Evolutionary conservation across 2,797 vertebrate species (phyloP).

Genomic region (Typhlichthys eigenmanni): DNA sequence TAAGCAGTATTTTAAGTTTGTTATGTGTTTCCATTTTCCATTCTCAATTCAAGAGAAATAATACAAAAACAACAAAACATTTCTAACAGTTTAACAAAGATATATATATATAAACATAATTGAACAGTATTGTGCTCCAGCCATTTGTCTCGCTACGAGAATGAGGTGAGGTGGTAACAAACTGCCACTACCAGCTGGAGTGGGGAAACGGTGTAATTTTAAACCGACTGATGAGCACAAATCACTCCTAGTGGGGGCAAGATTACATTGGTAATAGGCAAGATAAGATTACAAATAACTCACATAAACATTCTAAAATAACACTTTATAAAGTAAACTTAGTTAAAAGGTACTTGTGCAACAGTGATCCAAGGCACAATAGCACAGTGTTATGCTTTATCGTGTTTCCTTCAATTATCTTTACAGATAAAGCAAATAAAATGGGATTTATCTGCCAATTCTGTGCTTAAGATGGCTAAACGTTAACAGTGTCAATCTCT

Average conservation of each 20-base stretch:
- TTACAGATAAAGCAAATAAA: conserved; percentile 44
- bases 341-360: conserved; percentile 66
- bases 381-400: conserved; percentile 75
- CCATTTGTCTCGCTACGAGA: conserved; percentile 61
- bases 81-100: conserved; percentile 64
- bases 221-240: conserved; percentile 49
- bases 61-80: conserved; percentile 48
- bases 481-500: conserved; percentile 24
- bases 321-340: conserved; percentile 61
- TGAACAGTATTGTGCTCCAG: conserved; percentile 72
- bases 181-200: conserved; percentile 63
- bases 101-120: conserved; percentile 53
- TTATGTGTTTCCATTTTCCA: conserved; percentile 62
- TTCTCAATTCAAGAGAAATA: conserved; percentile 62
- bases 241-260: conserved; percentile 37
- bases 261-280: conserved; percentile 34
- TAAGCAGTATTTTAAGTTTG: conserved; percentile 70
- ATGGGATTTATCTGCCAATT: conserved; percentile 29
- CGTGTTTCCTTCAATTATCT: conserved; percentile 64
- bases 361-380: conserved; percentile 80
- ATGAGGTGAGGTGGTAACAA: conserved; percentile 58
- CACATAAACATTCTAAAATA: conserved; percentile 53
- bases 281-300: conserved; percentile 24
- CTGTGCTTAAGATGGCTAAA: conserved; percentile 33
- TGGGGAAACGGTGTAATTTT: conserved; percentile 65